These are phyloP conservation scores for Drosophila sp. DNA, from an alignment of 1,140 invertebrate genomes.

Conservation along the genomic window DNA sequence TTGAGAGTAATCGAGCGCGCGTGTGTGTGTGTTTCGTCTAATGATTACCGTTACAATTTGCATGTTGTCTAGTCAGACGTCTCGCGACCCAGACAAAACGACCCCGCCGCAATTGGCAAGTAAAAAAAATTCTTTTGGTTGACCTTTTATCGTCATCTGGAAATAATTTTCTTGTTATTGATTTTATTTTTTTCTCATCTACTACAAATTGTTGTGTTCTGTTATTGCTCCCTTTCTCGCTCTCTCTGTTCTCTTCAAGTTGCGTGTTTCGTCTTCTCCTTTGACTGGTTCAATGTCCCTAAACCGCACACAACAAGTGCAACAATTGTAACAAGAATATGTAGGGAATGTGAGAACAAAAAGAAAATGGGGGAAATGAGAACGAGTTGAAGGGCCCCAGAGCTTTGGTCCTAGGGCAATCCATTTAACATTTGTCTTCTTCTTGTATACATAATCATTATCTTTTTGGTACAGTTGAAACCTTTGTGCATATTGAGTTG, in stretches of 20 bases:
- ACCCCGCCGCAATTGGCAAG: constrained; percentile 72
- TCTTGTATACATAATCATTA: constrained; percentile 8
- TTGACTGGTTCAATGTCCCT: constrained; percentile 69
- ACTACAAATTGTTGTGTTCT: neutral
- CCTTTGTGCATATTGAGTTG: constrained; percentile 10
- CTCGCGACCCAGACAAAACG: constrained; percentile 76
- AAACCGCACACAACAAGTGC: constrained; percentile 73
- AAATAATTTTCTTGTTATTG: constrained; percentile 36
- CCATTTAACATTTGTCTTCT: constrained; percentile 46
- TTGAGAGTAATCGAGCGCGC: constrained; percentile 24
- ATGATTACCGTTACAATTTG: constrained; percentile 80
- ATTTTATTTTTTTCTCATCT: constrained; percentile 36
- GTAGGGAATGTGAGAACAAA: constrained; percentile 37
- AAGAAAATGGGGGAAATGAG: constrained; percentile 36
- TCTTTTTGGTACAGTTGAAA: constrained; percentile 46
- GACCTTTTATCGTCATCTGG: constrained; percentile 64
- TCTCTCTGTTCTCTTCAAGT: constrained; percentile 8
- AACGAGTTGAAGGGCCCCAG: neutral
- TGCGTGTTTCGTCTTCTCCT: constrained; percentile 38
- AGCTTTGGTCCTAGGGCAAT: constrained; percentile 55
- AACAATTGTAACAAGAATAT: constrained; percentile 52
- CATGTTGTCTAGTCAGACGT: constrained; percentile 75
- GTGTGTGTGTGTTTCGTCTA: constrained; percentile 50
- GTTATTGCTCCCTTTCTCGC: neutral
- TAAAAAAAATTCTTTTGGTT: constrained; percentile 45